phyloP scores from a whole-genome alignment of 2,797 vertebrate species.

The Moxostoma hubbsi region DNA sequence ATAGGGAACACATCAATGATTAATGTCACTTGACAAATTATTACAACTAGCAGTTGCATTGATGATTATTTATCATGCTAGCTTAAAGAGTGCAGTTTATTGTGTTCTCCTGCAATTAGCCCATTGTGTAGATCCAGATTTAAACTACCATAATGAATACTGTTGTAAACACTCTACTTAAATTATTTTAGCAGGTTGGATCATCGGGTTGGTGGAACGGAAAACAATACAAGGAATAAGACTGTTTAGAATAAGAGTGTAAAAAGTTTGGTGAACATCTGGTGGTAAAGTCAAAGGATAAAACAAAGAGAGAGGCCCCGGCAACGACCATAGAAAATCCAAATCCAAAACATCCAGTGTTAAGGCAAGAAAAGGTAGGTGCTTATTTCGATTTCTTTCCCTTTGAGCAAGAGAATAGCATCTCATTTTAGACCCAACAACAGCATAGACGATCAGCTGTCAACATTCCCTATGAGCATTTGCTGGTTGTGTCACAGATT shows the following conservation, averaged over 20 bases:
- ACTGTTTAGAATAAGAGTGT: not conserved
- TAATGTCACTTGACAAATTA: slow-evolving; percentile 51
- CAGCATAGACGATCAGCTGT: slow-evolving; percentile 10
- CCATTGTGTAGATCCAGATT: slow-evolving; percentile 39
- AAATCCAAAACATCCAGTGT: slow-evolving; percentile 27
- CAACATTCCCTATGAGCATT: not conserved
- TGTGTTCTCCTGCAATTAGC: slow-evolving; percentile 51
- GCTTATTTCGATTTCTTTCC: slow-evolving; percentile 24
- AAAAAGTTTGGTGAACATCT: not conserved
- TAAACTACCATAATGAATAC: slow-evolving; percentile 46
- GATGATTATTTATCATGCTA: slow-evolving; percentile 51
- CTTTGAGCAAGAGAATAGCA: slow-evolving; percentile 25
- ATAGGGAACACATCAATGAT: slow-evolving; percentile 53
- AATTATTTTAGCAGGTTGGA: slow-evolving; percentile 9
- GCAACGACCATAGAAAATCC: not conserved
- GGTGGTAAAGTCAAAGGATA: not conserved
- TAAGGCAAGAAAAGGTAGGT: not conserved
- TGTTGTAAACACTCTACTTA: slow-evolving; percentile 16
- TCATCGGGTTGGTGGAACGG: not conserved
- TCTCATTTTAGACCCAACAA: slow-evolving; percentile 31
- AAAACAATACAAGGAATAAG: not conserved
- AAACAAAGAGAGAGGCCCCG: not conserved
- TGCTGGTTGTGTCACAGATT: slow-evolving; percentile 7
- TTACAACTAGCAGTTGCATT: slow-evolving; percentile 52
- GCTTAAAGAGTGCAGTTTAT: slow-evolving; percentile 53